Evolutionary conservation across 2,113 vertebrate species (phyloP), one percentile per base, ranked within the genome.

Genomic region (Rallus limicola): DNA sequence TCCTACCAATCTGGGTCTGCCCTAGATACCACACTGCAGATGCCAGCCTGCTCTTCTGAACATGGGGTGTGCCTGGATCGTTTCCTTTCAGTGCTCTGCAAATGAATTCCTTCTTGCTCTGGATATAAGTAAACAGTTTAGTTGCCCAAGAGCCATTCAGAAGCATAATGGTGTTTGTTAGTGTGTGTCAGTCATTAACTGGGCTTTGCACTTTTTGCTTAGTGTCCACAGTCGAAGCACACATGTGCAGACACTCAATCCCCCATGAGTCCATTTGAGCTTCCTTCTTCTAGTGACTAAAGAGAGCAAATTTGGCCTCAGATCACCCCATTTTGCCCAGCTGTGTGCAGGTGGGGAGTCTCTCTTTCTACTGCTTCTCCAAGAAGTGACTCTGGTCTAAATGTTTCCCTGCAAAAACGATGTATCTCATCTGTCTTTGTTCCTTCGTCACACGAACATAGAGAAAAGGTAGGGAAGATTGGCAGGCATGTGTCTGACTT

Each of bases 21-120:
- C n/a, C n/a, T 40, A 60, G 53, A n/a, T 79, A 72, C 53, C 19
- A 15, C 33, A 26, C 14, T 85, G 50, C 75, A 82, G 33, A 53
- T 87, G 38, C 53, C 48, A 87, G 53, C 17, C 58, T 16, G 6
- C 48, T 82, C 10, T 33, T 60, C 34, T 60, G 62, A 48, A 82
- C 0, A 0, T 1, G 4, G 13, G 18, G 25, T 82, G 16, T 55
- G 31, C 40, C n/a, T 63, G 65, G 82, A 42, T 62, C 62, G 20
- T 44, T 48, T 42, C 26, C n/a, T 90, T 91, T 53, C 29, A 18
- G 23, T 2, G 11, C 53, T 64, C 33, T 0, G 0, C 48, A 69
- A 53, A 58, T 69, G 28, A 80, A 72, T 90, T 84, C 36, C 55
- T 65, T 74, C 50, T 81, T 86, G 26, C 46, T 36, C 69, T 84